Base-by-base conservation (phyloP, 2,797 vertebrate genomes). In the Strix occidentalis region DNA sequence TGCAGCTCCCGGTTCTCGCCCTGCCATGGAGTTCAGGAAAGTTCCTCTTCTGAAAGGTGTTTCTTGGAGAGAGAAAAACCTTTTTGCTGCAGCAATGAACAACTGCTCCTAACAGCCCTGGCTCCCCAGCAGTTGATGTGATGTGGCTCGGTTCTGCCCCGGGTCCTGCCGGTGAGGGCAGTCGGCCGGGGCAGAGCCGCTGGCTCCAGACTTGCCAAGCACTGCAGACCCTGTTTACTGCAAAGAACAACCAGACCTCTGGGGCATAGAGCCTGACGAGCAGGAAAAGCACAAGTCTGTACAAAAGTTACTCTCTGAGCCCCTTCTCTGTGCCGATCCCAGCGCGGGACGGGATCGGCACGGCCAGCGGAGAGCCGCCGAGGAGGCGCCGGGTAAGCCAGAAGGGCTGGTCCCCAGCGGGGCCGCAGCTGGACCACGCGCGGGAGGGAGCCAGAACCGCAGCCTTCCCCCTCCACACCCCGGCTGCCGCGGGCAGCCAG, bases 271-370 rank as follows among this genome's bases (percentile, higher is more conserved):
- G 82, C 81, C 50, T 11, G 45, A 35, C 0, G 68, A 91, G 86
- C 60, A 78, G 86, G 86, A 85, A 90, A 45, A 79, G 48, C 70
- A 33, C 48, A 1, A 69, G 64, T 33, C 88, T 77, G 84, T 54
- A 29, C 84, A 89, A 28, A 63, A 93, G 56, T 39, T 58, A 28
- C 51, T 28, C 58, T 12, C 71, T 1, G 26, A 90, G 61, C 46
- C 54, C 33, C 56, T 84, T 82, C 70, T 21, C 60, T 6, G 0
- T 6, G 46, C 54, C 6, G 46, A 20, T 33, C 56, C 70, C 37
- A 72, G 90, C 5, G 0, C 0, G 1, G 63, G 76, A 23, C 0
- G 8, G 46, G 77, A 20, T 20, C 5, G 39, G 69, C 76, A 56
- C 2, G 3, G 80, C 33, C 68, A 56, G 84, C 13, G 5, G 16